Evolutionary conservation across 30 jellyfish, hydroid and myxozoan species (phyloP).

Genomic region (Turritopsis rubra): DNA sequence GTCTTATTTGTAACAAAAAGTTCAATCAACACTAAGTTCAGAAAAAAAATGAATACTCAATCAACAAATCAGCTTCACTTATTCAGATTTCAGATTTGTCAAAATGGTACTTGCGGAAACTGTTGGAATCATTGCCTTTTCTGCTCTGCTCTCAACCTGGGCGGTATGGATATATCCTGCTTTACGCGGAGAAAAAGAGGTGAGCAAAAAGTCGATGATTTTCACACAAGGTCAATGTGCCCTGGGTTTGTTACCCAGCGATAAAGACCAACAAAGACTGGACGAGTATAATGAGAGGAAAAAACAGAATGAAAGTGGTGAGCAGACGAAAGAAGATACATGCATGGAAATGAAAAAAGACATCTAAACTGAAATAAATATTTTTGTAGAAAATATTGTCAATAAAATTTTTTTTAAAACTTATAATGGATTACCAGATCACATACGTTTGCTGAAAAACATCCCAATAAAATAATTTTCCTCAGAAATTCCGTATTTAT

Average conservation of each 20-base stretch:
- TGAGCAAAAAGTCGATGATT: conserved; percentile 28
- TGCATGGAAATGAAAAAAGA: not conserved
- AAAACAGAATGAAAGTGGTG: not conserved
- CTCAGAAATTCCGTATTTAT: too few species aligned
- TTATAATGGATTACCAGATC: too few species aligned
- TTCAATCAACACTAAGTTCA: too few species aligned
- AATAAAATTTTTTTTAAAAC: too few species aligned
- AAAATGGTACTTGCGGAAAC: conserved; percentile 26
- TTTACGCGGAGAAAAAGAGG: conserved; percentile 36
- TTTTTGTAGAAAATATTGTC: too few species aligned
- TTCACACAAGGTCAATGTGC: conserved; percentile 67
- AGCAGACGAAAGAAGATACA: not conserved
- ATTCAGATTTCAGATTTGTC: not conserved
- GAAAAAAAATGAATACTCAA: too few species aligned
- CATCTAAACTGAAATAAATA: too few species aligned
- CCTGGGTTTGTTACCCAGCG: conserved; percentile 38
- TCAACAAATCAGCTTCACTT: too few species aligned
- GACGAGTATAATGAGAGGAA: not conserved
- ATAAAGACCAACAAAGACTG: conserved; percentile 26
- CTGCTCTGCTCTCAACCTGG: conserved; percentile 45
- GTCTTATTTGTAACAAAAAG: too few species aligned
- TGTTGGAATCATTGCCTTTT: conserved; percentile 41
- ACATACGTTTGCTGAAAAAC: too few species aligned
- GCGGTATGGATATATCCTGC: conserved; percentile 54
- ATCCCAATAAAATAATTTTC: too few species aligned